These are phyloP conservation scores for Dreissena polymorpha DNA, from an alignment of 1,140 invertebrate genomes.

Conservation along the genomic window DNA sequence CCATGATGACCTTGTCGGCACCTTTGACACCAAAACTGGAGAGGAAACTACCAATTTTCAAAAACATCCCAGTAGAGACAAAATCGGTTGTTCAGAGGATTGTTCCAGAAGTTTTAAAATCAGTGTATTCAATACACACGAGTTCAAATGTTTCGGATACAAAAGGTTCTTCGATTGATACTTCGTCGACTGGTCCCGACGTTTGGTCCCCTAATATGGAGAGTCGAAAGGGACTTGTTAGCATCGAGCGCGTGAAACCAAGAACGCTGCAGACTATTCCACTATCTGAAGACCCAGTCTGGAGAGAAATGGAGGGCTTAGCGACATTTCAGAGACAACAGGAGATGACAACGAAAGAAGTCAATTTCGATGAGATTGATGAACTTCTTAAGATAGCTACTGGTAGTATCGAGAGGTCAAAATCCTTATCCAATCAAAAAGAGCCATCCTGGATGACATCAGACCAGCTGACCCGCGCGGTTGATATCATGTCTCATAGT, in stretches of 20 bases:
- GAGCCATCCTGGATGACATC: neutral
- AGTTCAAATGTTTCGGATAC: too few relatives aligned
- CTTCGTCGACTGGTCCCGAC: slow-evolving; percentile 54
- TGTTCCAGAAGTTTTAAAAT: too few relatives aligned
- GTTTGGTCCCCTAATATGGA: slow-evolving; percentile 75
- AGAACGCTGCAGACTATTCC: slow-evolving; percentile 76
- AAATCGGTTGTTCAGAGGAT: slow-evolving; percentile 3
- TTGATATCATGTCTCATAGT: neutral
- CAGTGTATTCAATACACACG: too few relatives aligned
- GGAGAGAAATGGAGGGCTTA: slow-evolving; percentile 77
- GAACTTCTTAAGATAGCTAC: slow-evolving; percentile 44
- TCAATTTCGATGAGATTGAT: slow-evolving; percentile 54
- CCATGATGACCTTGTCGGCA: neutral
- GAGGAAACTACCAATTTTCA: slow-evolving; percentile 41
- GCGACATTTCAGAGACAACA: slow-evolving; percentile 66
- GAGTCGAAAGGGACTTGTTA: slow-evolving; percentile 72
- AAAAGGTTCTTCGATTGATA: neutral
- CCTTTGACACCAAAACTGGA: slow-evolving; percentile 51
- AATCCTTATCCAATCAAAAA: slow-evolving; percentile 5
- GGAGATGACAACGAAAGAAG: neutral
- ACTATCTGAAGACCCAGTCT: slow-evolving; percentile 75
- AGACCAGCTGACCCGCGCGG: neutral
- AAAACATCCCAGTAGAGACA: slow-evolving; percentile 40
- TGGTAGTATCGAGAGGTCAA: slow-evolving; percentile 21
- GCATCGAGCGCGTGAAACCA: slow-evolving; percentile 74